phyloP scores from a whole-genome alignment of 2,797 vertebrate species.

The Orestias chungarensis region DNA sequence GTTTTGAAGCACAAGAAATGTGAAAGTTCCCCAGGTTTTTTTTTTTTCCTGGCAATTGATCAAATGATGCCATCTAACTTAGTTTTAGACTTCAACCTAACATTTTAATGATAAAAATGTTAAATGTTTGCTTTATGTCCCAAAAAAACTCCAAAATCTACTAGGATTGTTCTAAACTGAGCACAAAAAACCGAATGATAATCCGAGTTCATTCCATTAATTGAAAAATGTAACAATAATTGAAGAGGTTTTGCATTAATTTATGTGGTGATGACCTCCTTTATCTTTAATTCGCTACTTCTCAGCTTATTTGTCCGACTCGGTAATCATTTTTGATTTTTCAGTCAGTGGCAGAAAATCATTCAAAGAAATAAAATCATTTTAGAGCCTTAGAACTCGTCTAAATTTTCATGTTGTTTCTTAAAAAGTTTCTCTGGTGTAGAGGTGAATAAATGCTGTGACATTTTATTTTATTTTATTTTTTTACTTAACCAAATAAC shows the following conservation, averaged over 20 bases:
- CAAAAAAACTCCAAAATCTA: not conserved
- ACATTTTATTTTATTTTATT: not conserved
- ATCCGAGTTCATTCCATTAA: not conserved
- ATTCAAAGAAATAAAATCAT: not conserved
- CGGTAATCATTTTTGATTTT: not conserved
- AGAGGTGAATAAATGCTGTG: not conserved
- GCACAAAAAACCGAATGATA: not conserved
- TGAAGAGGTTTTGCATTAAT: not conserved
- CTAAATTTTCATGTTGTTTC: not conserved
- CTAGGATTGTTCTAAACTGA: not conserved
- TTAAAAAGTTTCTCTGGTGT: not conserved
- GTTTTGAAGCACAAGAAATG: slow-evolving; percentile 5
- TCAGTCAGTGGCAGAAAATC: not conserved
- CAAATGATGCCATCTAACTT: not conserved
- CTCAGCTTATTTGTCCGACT: not conserved
- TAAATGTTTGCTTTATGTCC: not conserved
- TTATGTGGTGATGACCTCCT: not conserved
- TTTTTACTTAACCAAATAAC: not conserved
- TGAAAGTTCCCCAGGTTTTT: not conserved
- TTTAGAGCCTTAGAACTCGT: not conserved
- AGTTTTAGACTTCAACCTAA: not conserved
- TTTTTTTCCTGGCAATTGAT: not conserved
- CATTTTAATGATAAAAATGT: too few species aligned
- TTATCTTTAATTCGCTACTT: not conserved
- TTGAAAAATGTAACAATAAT: not conserved